phyloP scores from a whole-genome alignment of 2,888 invertebrate genomes.

The Hemithea aestivaria region DNA sequence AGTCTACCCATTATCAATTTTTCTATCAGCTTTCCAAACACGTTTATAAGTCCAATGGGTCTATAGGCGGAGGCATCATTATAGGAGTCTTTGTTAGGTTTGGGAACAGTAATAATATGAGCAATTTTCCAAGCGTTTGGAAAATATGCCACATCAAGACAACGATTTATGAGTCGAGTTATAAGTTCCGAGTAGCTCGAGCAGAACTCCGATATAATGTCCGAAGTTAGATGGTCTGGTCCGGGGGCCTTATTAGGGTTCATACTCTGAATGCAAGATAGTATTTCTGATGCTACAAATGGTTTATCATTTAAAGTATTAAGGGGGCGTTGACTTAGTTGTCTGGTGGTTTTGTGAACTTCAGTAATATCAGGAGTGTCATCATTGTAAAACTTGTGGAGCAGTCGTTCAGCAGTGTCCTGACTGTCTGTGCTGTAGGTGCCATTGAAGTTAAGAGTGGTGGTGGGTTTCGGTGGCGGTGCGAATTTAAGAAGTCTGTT shows the following conservation, averaged over 20 bases:
- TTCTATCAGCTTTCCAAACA: constrained; percentile 27
- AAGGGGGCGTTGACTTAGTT: too few relatives aligned
- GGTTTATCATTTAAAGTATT: too few relatives aligned
- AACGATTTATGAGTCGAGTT: constrained; percentile 10
- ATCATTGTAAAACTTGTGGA: too few relatives aligned
- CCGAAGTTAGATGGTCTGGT: constrained; percentile 18
- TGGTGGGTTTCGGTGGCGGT: too few relatives aligned
- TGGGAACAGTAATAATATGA: constrained; percentile 27
- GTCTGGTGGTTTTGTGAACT: too few relatives aligned
- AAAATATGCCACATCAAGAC: constrained; percentile 10
- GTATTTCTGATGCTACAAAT: too few relatives aligned
- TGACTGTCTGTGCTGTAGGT: too few relatives aligned
- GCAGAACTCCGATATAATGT: constrained; percentile 14
- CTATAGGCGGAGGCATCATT: constrained; percentile 15
- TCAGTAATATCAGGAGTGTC: too few relatives aligned
- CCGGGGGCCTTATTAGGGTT: constrained; percentile 26
- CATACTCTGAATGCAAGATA: too few relatives aligned
- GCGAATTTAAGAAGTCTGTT: too few relatives aligned
- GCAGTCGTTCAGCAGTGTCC: too few relatives aligned
- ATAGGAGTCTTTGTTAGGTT: constrained; percentile 15
- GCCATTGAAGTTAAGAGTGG: too few relatives aligned
- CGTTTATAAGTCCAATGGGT: constrained; percentile 27
- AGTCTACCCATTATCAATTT: constrained; percentile 18
- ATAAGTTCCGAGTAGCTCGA: neutral
- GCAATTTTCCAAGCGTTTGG: constrained; percentile 13